Conservation (phyloP, 2,797 vertebrate species). For the Scleropages formosus region DNA sequence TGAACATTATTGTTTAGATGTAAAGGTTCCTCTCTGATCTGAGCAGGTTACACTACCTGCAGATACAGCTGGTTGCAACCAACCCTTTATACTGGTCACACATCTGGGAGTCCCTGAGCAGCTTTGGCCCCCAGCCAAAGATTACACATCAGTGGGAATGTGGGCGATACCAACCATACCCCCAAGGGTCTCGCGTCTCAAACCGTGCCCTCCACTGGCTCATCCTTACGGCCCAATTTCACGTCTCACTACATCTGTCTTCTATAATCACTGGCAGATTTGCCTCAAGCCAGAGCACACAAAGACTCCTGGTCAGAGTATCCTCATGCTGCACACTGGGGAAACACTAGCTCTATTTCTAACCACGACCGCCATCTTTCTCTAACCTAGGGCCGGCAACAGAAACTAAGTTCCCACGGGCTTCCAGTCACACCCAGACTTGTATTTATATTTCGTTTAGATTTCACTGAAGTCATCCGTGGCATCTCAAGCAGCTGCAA, state of each 20-base stretch:
- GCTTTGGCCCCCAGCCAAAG: neutral
- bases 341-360: constrained; percentile 8
- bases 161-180: neutral
- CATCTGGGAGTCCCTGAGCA: neutral
- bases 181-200: constrained; percentile 7
- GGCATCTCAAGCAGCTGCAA: too few species aligned
- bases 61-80: neutral
- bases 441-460: too few species aligned
- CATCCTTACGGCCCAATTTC: constrained; percentile 20
- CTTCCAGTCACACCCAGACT: neutral
- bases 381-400: neutral
- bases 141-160: too few species aligned
- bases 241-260: constrained; percentile 24
- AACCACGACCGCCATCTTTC: neutral
- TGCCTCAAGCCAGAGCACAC: constrained; percentile 21
- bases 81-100: neutral
- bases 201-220: neutral
- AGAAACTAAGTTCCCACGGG: neutral
- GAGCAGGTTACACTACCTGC: neutral
- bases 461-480: too few species aligned
- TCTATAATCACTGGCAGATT: constrained; percentile 20
- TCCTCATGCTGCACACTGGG: too few species aligned
- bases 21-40: neutral
- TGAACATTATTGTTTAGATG: neutral
- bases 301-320: neutral